Conservation (phyloP, 2,113 vertebrate species). For the Corythoichthys haematopterus region DNA sequence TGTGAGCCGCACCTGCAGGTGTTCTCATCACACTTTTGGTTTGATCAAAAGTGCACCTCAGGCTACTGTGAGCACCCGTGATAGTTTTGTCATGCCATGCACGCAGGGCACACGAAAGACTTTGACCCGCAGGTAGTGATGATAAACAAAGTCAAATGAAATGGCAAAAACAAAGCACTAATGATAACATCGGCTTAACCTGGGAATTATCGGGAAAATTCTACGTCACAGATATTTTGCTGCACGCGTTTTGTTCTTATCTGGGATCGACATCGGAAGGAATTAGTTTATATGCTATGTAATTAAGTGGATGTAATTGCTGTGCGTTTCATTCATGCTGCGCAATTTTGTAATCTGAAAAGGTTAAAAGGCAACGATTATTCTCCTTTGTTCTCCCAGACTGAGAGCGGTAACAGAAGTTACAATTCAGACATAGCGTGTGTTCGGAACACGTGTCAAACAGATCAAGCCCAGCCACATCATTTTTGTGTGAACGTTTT, state of each 20-base stretch:
- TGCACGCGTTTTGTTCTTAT: conserved; percentile 14
- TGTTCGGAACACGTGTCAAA: neutral
- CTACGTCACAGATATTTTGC: neutral
- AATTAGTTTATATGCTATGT: conserved; percentile 35
- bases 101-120: conserved; percentile 17
- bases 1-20: conserved; percentile 11
- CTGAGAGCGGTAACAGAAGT: conserved; percentile 46
- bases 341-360: conserved; percentile 38
- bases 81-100: conserved; percentile 33
- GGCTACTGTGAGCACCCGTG: conserved; percentile 36
- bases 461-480: conserved; percentile 17
- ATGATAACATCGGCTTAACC: neutral
- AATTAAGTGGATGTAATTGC: conserved; percentile 21
- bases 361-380: conserved; percentile 37
- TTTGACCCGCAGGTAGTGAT: conserved; percentile 6
- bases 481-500: neutral
- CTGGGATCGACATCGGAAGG: conserved; percentile 9
- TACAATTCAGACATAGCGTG: conserved; percentile 10
- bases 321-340: conserved; percentile 16
- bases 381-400: conserved; percentile 39
- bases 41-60: conserved; percentile 36
- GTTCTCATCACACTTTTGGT: conserved; percentile 35
- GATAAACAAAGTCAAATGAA: conserved; percentile 36
- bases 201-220: conserved; percentile 1
- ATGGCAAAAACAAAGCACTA: conserved; percentile 25